Conservation (phyloP, 2,888 invertebrate species). For the Cepaea hortensis region DNA sequence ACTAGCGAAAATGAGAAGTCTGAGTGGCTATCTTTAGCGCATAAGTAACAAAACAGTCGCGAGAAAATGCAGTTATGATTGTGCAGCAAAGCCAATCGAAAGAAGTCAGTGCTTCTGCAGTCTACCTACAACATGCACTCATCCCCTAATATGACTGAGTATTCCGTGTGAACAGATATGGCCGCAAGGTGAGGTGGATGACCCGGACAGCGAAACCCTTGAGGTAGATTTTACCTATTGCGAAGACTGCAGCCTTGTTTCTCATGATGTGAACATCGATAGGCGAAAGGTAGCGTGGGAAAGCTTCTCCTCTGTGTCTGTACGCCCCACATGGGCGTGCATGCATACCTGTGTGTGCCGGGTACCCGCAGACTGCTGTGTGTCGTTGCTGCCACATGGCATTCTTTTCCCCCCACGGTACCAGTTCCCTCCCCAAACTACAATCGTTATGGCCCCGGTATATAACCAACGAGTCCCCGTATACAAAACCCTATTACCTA, state of each 20-base stretch:
- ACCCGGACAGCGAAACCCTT: too few relatives aligned
- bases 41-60: too few relatives aligned
- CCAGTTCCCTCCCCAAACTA: conserved; percentile 45
- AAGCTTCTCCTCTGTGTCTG: conserved; percentile 42
- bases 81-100: too few relatives aligned
- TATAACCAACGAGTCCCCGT: conserved; percentile 54
- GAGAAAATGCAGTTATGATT: too few relatives aligned
- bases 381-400: conserved; percentile 36
- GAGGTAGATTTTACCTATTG: not conserved
- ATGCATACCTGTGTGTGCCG: conserved; percentile 30
- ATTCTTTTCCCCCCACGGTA: conserved; percentile 34
- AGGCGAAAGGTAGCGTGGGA: conserved; percentile 39
- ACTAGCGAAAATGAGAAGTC: not conserved
- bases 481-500: conserved; percentile 17
- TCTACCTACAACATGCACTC: too few relatives aligned
- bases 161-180: too few relatives aligned
- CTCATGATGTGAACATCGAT: conserved; percentile 29
- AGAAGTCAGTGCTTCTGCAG: too few relatives aligned
- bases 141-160: too few relatives aligned
- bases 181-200: too few relatives aligned
- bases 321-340: conserved; percentile 55
- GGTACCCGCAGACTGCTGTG: conserved; percentile 25
- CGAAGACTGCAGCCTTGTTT: not conserved
- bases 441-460: conserved; percentile 56
- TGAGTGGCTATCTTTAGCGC: too few relatives aligned